phyloP scores from a whole-genome alignment of 37 sponge, comb jelly and placozoan species.

The Mnemiopsis leidyi region DNA sequence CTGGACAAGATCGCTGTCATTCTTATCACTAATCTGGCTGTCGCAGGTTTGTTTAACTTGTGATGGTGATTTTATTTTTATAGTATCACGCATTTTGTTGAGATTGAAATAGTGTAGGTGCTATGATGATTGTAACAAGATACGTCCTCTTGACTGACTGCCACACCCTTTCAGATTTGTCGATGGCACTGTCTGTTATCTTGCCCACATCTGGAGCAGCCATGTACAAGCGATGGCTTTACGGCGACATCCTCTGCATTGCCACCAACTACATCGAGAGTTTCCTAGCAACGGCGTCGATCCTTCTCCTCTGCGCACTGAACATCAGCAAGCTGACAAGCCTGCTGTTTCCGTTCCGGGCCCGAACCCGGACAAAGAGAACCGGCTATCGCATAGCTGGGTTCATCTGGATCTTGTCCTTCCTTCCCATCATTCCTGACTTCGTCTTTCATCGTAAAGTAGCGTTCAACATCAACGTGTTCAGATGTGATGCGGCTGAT shows the following conservation, averaged over 20 bases:
- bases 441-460: background rate
- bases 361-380: slow-evolving; percentile 14
- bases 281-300: background rate
- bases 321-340: slow-evolving; percentile 37
- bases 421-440: slow-evolving; percentile 40
- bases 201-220: slow-evolving; percentile 5
- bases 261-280: slow-evolving; percentile 43
- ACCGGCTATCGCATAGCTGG: slow-evolving; percentile 16
- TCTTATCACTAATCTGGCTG: slow-evolving; percentile 35
- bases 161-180: background rate
- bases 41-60: too few relatives aligned
- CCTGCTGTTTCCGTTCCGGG: slow-evolving; percentile 10
- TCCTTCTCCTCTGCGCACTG: background rate
- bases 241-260: background rate
- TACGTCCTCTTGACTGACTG: too few relatives aligned
- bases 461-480: background rate
- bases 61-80: too few relatives aligned
- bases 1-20: slow-evolving; percentile 7
- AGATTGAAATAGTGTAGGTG: too few relatives aligned
- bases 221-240: background rate
- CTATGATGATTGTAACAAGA: too few relatives aligned
- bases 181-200: background rate
- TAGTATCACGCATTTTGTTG: too few relatives aligned
- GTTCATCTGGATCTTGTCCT: background rate
- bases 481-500: background rate